Percentiles rank a stretch among this genome's conserved stretches.
phyloP scores from a whole-genome alignment of 2,888 invertebrate species.

The Cephus runcator region DNA sequence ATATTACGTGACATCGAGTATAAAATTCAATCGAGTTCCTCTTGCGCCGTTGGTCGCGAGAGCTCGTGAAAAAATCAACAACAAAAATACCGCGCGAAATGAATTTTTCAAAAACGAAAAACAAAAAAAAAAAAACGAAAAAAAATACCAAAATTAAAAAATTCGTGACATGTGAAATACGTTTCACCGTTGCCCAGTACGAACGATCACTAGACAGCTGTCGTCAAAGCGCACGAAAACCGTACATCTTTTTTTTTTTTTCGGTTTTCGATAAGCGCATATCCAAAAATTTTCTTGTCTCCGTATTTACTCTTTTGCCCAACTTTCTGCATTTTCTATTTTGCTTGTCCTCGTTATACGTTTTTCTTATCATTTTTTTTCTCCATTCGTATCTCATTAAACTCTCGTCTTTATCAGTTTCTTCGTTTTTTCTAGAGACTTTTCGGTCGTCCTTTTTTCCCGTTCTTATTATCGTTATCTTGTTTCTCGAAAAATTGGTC shows the following conservation, averaged over 20 bases:
- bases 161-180: neutral
- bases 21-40: neutral
- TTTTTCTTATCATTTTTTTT: neutral
- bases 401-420: neutral
- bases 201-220: slow-evolving; percentile 19
- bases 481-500: slow-evolving; percentile 13
- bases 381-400: neutral
- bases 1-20: neutral
- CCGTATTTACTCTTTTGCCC: neutral
- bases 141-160: slow-evolving; percentile 5
- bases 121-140: neutral
- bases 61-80: neutral
- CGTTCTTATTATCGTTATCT: slow-evolving; percentile 6
- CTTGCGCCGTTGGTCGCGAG: neutral
- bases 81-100: neutral
- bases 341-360: neutral
- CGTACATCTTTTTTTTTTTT: slow-evolving; percentile 35
- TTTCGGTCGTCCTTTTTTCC: slow-evolving; percentile 17
- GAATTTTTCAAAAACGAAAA: neutral
- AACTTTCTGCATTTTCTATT: neutral
- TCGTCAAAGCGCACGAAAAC: slow-evolving; percentile 36
- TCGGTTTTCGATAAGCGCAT: slow-evolving; percentile 25
- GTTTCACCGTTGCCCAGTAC: slow-evolving; percentile 10
- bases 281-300: slow-evolving; percentile 17
- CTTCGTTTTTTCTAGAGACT: neutral